Evolutionary conservation across 2,888 invertebrate species (phyloP).

Genomic region (Agonopterix subpropinquella): DNA sequence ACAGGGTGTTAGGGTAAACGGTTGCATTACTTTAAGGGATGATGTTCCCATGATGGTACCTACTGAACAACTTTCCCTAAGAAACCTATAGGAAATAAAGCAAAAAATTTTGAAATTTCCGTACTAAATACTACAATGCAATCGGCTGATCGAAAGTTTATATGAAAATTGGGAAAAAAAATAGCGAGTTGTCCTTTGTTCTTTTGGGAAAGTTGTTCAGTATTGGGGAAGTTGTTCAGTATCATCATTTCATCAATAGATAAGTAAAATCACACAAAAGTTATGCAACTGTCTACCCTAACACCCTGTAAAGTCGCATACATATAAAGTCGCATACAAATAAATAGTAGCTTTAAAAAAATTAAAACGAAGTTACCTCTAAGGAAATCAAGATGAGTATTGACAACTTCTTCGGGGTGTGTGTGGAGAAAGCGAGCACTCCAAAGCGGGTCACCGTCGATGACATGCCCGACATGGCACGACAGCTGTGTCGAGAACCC

Average conservation of each 20-base stretch:
- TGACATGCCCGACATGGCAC: slow-evolving; percentile 82
- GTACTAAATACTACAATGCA: too few species aligned
- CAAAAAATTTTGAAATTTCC: too few species aligned
- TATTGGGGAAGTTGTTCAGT: too few species aligned
- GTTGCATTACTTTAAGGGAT: too few species aligned
- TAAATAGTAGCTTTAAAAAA: background rate
- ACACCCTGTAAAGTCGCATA: background rate
- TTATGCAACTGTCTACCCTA: background rate
- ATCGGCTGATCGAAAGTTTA: too few species aligned
- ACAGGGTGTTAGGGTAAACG: too few species aligned
- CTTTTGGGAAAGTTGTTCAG: too few species aligned
- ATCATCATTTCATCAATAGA: background rate
- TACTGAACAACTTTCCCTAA: too few species aligned
- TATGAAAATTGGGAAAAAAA: too few species aligned
- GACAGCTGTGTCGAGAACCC: slow-evolving; percentile 90
- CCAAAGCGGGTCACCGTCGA: slow-evolving; percentile 93
- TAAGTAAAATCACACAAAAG: background rate
- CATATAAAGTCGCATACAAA: background rate
- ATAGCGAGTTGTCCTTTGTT: too few species aligned
- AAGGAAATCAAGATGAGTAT: slow-evolving; percentile 88
- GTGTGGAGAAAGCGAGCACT: slow-evolving; percentile 88
- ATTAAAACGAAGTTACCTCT: slow-evolving; percentile 69
- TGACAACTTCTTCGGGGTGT: slow-evolving; percentile 85
- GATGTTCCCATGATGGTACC: too few species aligned
- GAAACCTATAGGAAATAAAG: too few species aligned